Conservation (phyloP, 2,888 invertebrate species). For the Neoitamus cyanurus region DNA sequence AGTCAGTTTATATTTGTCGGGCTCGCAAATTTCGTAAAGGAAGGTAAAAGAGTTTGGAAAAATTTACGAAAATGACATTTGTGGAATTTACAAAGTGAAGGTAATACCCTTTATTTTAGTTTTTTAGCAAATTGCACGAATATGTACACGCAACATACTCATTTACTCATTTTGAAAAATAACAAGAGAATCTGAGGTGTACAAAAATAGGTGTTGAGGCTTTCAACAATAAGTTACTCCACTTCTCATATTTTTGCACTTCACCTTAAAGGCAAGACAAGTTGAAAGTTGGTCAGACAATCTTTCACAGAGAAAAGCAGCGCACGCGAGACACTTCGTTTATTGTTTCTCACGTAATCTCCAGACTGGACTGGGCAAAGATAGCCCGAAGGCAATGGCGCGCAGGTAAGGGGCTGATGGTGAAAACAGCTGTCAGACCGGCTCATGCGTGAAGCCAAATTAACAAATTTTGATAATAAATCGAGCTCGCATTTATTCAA, state of each 20-base stretch:
- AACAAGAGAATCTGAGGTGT: too few species aligned
- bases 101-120: too few species aligned
- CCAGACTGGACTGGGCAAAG: neutral
- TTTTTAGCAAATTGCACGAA: too few species aligned
- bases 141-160: too few species aligned
- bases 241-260: too few species aligned
- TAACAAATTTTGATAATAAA: conserved; percentile 47
- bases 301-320: neutral
- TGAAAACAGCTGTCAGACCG: neutral
- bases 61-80: too few species aligned
- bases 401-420: neutral
- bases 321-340: neutral
- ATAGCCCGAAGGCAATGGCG: neutral
- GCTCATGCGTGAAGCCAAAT: conserved; percentile 14
- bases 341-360: neutral
- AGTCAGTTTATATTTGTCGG: too few species aligned
- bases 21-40: too few species aligned
- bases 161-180: too few species aligned
- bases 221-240: neutral
- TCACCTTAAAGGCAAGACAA: neutral
- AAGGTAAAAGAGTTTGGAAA: too few species aligned
- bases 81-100: too few species aligned
- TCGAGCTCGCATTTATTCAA: conserved; percentile 46
- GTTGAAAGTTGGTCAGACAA: neutral
- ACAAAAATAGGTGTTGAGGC: too few species aligned